Evolutionary conservation across 2,888 invertebrate genomes (phyloP).

Genomic region (Celastrina argiolus): DNA sequence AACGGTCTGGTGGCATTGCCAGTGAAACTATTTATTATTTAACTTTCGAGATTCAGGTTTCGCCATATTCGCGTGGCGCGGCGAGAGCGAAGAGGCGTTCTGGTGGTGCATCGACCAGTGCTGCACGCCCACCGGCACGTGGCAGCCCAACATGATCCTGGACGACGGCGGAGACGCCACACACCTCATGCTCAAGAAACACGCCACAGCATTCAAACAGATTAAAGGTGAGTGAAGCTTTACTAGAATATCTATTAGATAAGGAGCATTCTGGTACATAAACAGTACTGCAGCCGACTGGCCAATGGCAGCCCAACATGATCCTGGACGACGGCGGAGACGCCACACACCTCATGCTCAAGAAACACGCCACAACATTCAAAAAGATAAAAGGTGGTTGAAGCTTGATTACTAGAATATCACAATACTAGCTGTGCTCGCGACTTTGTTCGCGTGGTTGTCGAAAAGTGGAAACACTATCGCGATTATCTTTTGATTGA

Average conservation of each 20-base stretch:
- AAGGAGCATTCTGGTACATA: not conserved
- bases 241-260: not conserved
- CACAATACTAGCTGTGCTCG: too few relatives aligned
- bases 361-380: constrained; percentile 95
- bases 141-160: constrained; percentile 98
- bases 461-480: too few relatives aligned
- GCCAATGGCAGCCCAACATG: constrained; percentile 98
- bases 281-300: constrained; percentile 89
- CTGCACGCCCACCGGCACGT: constrained; percentile 92
- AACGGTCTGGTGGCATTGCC: not conserved
- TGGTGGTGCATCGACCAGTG: constrained; percentile 99
- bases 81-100: constrained; percentile 98
- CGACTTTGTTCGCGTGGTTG: too few relatives aligned
- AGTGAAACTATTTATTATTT: not conserved
- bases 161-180: constrained; percentile 99
- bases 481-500: too few relatives aligned
- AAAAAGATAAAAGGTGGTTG: constrained; percentile 88
- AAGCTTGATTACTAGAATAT: not conserved
- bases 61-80: constrained; percentile 97
- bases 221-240: constrained; percentile 80
- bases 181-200: constrained; percentile 96
- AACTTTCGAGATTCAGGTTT: constrained; percentile 72
- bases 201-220: constrained; percentile 93
- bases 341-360: constrained; percentile 96
- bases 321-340: constrained; percentile 98